These are phyloP conservation scores for Erythrocercus mccallii DNA, from an alignment of 2,113 vertebrate genomes.

Conservation along the genomic window DNA sequence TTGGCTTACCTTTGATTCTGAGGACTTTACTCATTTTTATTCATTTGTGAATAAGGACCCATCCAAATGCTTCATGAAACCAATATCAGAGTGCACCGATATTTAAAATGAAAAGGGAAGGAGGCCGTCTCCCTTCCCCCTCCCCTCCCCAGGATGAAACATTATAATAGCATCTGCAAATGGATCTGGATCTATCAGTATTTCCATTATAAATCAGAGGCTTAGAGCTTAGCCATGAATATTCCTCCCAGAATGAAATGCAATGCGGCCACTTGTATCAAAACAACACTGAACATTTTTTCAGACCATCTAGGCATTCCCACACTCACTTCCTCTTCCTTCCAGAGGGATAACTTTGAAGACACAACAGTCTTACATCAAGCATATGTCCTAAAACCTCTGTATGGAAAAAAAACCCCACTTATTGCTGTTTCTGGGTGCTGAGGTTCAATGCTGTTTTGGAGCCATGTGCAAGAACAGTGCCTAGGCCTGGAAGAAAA, in stretches of 20 bases:
- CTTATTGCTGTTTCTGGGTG: not conserved
- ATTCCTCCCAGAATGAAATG: constrained; percentile 49
- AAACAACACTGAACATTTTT: not conserved
- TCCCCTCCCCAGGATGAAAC: constrained; percentile 49
- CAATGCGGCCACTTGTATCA: not conserved
- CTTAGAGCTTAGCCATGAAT: constrained; percentile 59
- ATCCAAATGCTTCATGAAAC: constrained; percentile 81
- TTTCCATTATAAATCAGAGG: constrained; percentile 61
- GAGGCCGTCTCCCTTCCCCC: constrained; percentile 25
- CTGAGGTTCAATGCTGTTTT: not conserved
- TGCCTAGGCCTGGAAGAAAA: not conserved
- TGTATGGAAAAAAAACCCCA: not conserved
- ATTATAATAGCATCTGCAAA: constrained; percentile 65
- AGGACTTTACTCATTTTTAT: constrained; percentile 86
- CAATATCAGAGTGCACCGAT: constrained; percentile 69
- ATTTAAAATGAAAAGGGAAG: constrained; percentile 60
- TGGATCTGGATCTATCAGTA: constrained; percentile 62
- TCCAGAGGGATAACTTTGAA: not conserved
- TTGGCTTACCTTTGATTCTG: constrained; percentile 83
- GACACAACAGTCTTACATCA: not conserved
- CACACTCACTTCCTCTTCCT: not conserved
- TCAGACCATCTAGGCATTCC: constrained; percentile 33
- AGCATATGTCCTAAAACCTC: not conserved
- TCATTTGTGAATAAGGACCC: constrained; percentile 80
- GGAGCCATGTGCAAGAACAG: not conserved